Conservation (phyloP, 2,888 invertebrate genomes). For the Lithophane leautieri region DNA sequence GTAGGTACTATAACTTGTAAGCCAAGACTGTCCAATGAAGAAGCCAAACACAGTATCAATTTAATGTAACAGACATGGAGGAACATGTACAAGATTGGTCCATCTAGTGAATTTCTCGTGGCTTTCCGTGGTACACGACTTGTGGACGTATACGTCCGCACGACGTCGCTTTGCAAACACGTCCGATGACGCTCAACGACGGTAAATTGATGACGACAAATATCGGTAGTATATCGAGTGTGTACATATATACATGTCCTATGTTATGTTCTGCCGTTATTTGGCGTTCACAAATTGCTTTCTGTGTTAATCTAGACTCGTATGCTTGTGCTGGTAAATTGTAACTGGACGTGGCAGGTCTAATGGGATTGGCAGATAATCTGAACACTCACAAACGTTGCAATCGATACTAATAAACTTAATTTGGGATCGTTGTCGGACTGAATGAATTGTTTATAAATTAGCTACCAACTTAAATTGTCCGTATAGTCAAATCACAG, state of each 20-base stretch:
- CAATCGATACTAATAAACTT: conserved; percentile 33
- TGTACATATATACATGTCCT: conserved; percentile 34
- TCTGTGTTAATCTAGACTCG: conserved; percentile 40
- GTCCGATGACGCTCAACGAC: conserved; percentile 75
- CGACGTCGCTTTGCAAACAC: conserved; percentile 74
- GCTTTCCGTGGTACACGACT: conserved; percentile 79
- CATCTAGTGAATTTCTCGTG: conserved; percentile 83
- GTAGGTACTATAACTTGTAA: conserved; percentile 64
- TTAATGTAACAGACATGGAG: conserved; percentile 83
- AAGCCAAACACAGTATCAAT: conserved; percentile 82
- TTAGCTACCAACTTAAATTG: neutral
- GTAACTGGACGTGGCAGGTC: conserved; percentile 23
- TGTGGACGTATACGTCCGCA: conserved; percentile 62
- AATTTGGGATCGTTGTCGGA: conserved; percentile 3
- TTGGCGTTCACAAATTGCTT: conserved; percentile 57
- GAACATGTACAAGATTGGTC: conserved; percentile 74
- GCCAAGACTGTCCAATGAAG: conserved; percentile 79
- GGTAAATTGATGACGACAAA: conserved; percentile 80
- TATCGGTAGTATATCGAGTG: conserved; percentile 69
- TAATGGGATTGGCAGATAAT: conserved; percentile 30
- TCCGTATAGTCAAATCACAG: neutral
- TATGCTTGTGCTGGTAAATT: conserved; percentile 20
- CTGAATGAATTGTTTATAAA: too few species aligned
- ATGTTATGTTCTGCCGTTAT: conserved; percentile 37
- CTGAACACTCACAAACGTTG: conserved; percentile 15